Base-by-base conservation (phyloP, 2,113 vertebrate genomes). In the Vulpes lagopus region DNA sequence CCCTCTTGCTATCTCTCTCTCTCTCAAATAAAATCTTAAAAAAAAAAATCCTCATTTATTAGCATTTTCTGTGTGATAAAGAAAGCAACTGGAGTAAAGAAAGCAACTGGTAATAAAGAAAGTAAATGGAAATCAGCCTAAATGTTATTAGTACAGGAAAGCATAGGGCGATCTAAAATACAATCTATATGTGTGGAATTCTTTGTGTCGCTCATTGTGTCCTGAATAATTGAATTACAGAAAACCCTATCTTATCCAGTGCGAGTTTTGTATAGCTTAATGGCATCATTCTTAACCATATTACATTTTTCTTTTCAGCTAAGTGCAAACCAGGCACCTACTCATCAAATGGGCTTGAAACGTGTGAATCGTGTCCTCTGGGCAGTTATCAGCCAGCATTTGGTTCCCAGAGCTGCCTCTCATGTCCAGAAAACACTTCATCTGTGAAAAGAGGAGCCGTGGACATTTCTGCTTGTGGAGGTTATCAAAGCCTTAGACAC, bases 251-350 rank as follows among this genome's bases (percentile, higher is more conserved):
- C 38, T 22, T 30, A 7, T 35, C 4, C 32, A 35, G 30, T 49
- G n/a, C 38, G 81, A 11, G 51, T 60, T 83, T 74, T 65, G 1
- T 38, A 11, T 15, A 95, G 2, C 5, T 94, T 92, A 51, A 82
- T 51, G 11, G 62, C 43, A 53, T 78, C 0, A 0, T 88, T 71
- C 79, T 82, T 96, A 81, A 82, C 89, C 95, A 22, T 94, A 16
- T 62, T 74, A n/a, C 74, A 3, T 96, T 98, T 97, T 97, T 43
- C 80, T n/a, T 97, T 99, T 73, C 87, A 99, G 99, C 99, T 97
- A 99, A 99, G 97, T 99, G 99, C 98, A 99, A 99, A 94, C 99
- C 99, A 30, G 99, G 99, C 73, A 99, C 99, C 0, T 99, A 99
- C n/a, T 99, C 99, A 27, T 32, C 98, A 90, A 99, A 99, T 16